Evolutionary conservation across 2,888 invertebrate genomes (phyloP), one percentile per base, ranked within the genome.

Genomic region (Lagria hirta): DNA sequence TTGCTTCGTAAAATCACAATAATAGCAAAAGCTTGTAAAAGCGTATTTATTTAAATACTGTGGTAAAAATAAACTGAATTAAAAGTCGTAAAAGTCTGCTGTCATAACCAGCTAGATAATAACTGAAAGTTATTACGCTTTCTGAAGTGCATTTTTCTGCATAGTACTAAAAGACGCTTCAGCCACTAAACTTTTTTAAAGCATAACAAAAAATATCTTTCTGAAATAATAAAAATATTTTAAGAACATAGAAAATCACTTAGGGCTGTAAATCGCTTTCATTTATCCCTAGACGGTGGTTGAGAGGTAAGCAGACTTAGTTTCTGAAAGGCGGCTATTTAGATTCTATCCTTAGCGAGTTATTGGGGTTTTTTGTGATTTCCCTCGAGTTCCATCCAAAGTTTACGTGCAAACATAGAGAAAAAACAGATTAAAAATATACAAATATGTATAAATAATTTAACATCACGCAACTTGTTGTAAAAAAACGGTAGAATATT

Each of bases 191-290:
- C n/a, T n/a, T n/a, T n/a, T n/a, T n/a, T n/a, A 35, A 35, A 35
- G 20, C 23, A 27, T 14, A 36, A 27, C 17, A 26, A 15, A 28
- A 40, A 15, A 23, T 30, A 30, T 22, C 30, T 29, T n/a, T 17
- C 4, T 16, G n/a, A 40, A 43, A 48, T 43, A 43, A 48, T 48
- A 43, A 40, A 35, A 48, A 48, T 49, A 49, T 49, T 49, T 46
- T 26, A 18, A 27, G 36, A 51, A 56, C 59, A 57, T 53, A 54
- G 55, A 52, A 54, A 59, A 59, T 59, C 55, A 59, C 56, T 59
- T 59, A 58, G 27, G 37, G 52, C 43, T 50, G 54, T 58, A 59
- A 57, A 59, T 56, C 51, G 51, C 43, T 40, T 45, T 54, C 52
- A 54, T 52, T 52, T 51, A 52, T 54, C 54, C 54, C 54, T 43